Percentiles rank a stretch among this genome's conserved stretches.
Evolutionary conservation across 2,113 vertebrate genomes (phyloP).

Genomic region (Psittacula cyanocephala): DNA sequence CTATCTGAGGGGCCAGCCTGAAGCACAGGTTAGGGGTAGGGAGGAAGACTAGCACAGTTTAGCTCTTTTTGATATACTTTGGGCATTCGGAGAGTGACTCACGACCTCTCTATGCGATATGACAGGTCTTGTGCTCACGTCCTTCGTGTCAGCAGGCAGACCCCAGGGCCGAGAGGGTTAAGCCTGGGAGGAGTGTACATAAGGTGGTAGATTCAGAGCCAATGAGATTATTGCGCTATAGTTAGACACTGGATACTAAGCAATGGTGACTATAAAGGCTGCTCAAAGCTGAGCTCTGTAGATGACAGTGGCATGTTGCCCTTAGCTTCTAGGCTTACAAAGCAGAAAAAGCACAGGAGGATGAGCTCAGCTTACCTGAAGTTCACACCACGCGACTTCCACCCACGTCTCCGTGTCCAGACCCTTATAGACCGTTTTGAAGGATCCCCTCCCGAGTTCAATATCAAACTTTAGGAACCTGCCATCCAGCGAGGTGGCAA

Average conservation of each 20-base stretch:
- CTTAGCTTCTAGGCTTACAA: not conserved
- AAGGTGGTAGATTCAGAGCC: constrained; percentile 45
- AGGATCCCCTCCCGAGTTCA: constrained; percentile 95
- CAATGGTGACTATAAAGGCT: constrained; percentile 40
- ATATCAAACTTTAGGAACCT: constrained; percentile 99
- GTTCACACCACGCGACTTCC: constrained; percentile 94
- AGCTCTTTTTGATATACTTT: accelerated
- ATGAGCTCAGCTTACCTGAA: constrained; percentile 85
- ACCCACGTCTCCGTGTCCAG: constrained; percentile 98
- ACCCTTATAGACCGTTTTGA: constrained; percentile 98
- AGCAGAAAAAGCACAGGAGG: not conserved
- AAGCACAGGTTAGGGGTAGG: accelerated
- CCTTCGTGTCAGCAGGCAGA: accelerated
- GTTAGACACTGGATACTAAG: constrained; percentile 59
- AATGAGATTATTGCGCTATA: constrained; percentile 61
- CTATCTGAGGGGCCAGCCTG: not conserved
- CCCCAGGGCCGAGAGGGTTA: constrained; percentile 20
- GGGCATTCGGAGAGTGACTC: not conserved
- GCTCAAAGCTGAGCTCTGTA: constrained; percentile 11
- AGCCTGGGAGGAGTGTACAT: constrained; percentile 50
- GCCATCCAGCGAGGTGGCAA: constrained; percentile 93
- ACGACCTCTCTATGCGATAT: not conserved
- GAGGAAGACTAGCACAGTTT: not conserved
- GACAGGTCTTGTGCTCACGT: not conserved
- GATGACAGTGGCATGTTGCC: not conserved